Evolutionary conservation across 2,113 vertebrate genomes (phyloP).

Genomic region (Octodon degus): DNA sequence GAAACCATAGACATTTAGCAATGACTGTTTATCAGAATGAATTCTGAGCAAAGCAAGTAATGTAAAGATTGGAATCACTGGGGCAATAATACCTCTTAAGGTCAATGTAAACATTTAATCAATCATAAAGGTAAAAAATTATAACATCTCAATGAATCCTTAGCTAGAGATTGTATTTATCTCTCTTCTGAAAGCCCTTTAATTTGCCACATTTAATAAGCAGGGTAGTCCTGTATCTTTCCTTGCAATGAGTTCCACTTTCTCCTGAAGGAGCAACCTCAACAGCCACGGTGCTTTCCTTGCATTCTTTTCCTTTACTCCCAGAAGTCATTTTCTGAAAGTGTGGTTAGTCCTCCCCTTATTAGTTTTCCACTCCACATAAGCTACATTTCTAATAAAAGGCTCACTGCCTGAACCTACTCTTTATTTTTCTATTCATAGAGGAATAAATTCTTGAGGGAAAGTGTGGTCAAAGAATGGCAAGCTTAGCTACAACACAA

Average conservation of each 20-base stretch:
- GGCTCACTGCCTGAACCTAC: neutral
- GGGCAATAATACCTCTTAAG: neutral
- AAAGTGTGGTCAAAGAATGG: neutral
- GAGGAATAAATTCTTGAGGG: neutral
- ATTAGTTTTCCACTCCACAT: neutral
- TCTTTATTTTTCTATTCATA: neutral
- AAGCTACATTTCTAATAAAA: neutral
- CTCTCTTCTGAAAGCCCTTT: neutral
- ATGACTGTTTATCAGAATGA: neutral
- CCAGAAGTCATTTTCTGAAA: neutral
- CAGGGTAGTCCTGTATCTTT: neutral
- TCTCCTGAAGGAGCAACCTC: neutral
- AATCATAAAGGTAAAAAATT: neutral
- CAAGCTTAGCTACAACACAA: neutral
- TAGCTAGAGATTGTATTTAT: neutral
- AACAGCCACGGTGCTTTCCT: neutral
- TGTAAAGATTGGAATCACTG: neutral
- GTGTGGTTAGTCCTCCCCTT: neutral
- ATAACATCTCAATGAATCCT: neutral
- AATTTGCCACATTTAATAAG: neutral
- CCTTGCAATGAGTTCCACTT: neutral
- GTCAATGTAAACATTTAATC: neutral
- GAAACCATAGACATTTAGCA: neutral
- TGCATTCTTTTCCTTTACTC: neutral
- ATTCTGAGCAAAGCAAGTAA: neutral